phyloP scores from a whole-genome alignment of 2,797 vertebrate species.

The Anolis apletophallus region DNA sequence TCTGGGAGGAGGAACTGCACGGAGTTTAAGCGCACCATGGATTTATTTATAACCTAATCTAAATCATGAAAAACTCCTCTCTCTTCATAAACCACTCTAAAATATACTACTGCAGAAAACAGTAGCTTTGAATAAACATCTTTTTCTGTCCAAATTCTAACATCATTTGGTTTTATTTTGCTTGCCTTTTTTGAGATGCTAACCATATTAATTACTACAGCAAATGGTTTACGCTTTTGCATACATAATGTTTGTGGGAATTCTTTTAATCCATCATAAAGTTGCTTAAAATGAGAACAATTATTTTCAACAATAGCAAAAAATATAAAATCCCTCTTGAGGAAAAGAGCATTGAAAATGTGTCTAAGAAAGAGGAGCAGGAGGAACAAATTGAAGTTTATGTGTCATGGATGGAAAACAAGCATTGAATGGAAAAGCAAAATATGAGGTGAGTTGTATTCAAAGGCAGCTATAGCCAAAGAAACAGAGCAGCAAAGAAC shows the following conservation, averaged over 20 bases:
- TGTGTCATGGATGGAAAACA: slow-evolving; percentile 2
- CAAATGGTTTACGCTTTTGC: slow-evolving; percentile 16
- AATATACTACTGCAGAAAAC: slow-evolving; percentile 42
- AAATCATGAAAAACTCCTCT: slow-evolving; percentile 47
- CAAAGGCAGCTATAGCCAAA: not conserved
- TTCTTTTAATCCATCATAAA: slow-evolving; percentile 7
- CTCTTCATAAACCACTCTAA: slow-evolving; percentile 44
- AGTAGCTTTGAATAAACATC: slow-evolving; percentile 27
- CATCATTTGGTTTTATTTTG: not conserved
- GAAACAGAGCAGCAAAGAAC: not conserved
- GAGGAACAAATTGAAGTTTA: not conserved
- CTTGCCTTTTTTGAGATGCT: not conserved
- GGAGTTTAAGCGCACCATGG: slow-evolving; percentile 46
- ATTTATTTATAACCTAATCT: slow-evolving; percentile 59
- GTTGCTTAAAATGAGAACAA: not conserved
- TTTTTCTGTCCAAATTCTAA: slow-evolving; percentile 23
- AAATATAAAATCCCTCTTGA: not conserved
- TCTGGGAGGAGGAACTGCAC: slow-evolving; percentile 22
- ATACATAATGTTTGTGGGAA: not conserved
- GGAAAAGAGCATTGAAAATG: slow-evolving; percentile 34
- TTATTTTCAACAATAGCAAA: slow-evolving; percentile 5
- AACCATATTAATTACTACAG: not conserved
- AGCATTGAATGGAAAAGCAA: not conserved
- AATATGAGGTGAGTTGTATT: not conserved
- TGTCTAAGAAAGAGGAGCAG: not conserved